These are phyloP conservation scores for Stenichneumon culpator DNA, from an alignment of 2,888 invertebrate species.

Conservation along the genomic window DNA sequence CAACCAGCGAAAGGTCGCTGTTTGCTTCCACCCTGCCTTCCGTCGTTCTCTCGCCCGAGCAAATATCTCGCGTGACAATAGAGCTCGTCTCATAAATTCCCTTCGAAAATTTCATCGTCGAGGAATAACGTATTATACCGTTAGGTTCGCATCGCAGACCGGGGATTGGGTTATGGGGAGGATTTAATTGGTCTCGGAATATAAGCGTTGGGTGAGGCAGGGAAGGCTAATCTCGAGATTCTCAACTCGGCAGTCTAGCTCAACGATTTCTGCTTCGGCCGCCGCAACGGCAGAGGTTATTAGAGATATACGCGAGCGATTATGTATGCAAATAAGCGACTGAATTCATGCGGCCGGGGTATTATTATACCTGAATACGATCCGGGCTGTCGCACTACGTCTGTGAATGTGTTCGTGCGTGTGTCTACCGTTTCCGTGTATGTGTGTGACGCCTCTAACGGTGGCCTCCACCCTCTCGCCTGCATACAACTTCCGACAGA, in stretches of 20 bases:
- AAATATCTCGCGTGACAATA: constrained; percentile 61
- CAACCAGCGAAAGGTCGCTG: constrained; percentile 8
- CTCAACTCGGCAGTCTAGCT: constrained; percentile 59
- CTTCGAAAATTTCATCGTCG: constrained; percentile 57
- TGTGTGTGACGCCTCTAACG: neutral
- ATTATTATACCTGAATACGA: constrained; percentile 67
- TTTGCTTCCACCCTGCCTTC: neutral
- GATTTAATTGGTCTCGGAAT: constrained; percentile 72
- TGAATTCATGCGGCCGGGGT: constrained; percentile 75
- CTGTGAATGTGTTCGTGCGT: constrained; percentile 20
- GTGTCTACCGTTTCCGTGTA: neutral
- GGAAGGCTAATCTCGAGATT: constrained; percentile 65
- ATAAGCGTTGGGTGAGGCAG: constrained; percentile 62
- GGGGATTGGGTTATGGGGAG: constrained; percentile 31
- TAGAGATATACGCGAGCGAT: constrained; percentile 73
- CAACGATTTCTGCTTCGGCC: constrained; percentile 42
- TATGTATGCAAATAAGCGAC: constrained; percentile 78
- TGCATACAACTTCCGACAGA: constrained; percentile 76
- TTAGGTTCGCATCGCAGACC: constrained; percentile 28
- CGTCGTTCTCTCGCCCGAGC: constrained; percentile 1
- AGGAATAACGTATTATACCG: constrained; percentile 44
- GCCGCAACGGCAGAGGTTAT: constrained; percentile 67
- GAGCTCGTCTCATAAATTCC: constrained; percentile 52
- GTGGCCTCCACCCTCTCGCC: constrained; percentile 20
- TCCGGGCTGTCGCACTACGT: constrained; percentile 36